phyloP scores from a whole-genome alignment of 1,140 invertebrate genomes.

The Harlomillsia oculata region DNA sequence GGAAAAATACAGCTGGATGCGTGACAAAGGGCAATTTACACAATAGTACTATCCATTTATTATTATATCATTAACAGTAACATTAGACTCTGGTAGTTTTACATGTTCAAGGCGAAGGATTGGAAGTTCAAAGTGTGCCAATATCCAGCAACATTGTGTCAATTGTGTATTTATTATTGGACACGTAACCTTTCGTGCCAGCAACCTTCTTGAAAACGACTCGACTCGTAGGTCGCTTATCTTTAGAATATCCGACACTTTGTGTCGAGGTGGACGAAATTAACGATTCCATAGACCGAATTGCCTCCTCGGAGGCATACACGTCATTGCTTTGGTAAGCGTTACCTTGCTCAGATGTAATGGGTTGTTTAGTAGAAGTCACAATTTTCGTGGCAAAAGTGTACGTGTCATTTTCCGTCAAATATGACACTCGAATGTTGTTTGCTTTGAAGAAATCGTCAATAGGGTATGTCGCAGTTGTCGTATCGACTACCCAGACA shows the following conservation, averaged over 20 bases:
- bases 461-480: conserved; percentile 4
- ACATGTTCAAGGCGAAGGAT: too few species aligned
- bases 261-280: not conserved
- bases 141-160: conserved; percentile 1
- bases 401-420: conserved; percentile 6
- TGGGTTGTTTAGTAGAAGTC: conserved; percentile 1
- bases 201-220: conserved; percentile 8
- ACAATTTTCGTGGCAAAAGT: not conserved
- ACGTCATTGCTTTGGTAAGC: not conserved
- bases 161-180: conserved; percentile 3
- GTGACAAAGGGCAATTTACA: too few species aligned
- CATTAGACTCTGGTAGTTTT: too few species aligned
- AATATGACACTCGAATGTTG: conserved; percentile 1
- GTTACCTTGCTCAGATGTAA: not conserved
- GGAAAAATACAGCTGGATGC: too few species aligned
- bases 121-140: too few species aligned
- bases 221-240: not conserved
- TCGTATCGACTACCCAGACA: conserved; percentile 10
- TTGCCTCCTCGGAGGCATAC: conserved; percentile 5
- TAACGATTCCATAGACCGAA: conserved; percentile 4
- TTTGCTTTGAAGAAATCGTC: not conserved
- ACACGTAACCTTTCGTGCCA: not conserved
- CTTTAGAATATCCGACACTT: conserved; percentile 8
- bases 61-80: too few species aligned
- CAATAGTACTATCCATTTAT: too few species aligned